Evolutionary conservation across 2,113 vertebrate genomes (phyloP), one percentile per base, ranked within the genome.

Genomic region (Polypterus senegalus): DNA sequence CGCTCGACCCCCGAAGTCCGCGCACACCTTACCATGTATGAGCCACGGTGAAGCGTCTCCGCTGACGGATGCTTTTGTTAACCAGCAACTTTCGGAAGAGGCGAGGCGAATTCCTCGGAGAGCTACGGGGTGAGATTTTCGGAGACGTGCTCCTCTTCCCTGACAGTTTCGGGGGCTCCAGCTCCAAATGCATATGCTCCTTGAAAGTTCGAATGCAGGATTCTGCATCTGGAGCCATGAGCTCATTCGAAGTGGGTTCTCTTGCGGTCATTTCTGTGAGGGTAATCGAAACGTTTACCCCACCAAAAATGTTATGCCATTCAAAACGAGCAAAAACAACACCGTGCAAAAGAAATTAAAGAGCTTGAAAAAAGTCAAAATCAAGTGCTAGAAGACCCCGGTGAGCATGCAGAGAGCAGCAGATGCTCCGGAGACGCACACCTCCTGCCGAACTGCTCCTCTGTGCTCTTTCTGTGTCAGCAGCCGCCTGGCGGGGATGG

Each of bases 11-110:
- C 27, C 27, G 27, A 27, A 27, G 27, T 27, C 27, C 27, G 27
- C 27, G 27, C 27, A 27, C 27, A 1, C 53, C 87, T 95, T 93
- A 98, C 94, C 96, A 98, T 44, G 96, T 98, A 77, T 98, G 96
- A 43, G 96, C 94, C 67, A 98, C 94, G 0, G 96, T 98, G 78
- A 98, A 98, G 0, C 96, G 90, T 47, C 96, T 83, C 27, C 88
- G 89, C 80, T 99, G 96, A 9, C 94, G 88, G 70, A 93, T 91
- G 87, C 94, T 95, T 83, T 95, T 97, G 77, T 97, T 99, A 72
- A 98, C 94, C 77, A 99, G 87, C 81, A 98, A 89, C 87, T 95
- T 97, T 85, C 96, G 87, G 78, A 99, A 99, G 63, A 99, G 93
- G 65, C 94, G 90, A 0, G 96, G 87, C 11, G 88, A 90, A 82